A percentile compares a stretch with the other conserved stretches of the same genome.
phyloP scores from a whole-genome alignment of 92 coral and sea anemone genomes.

The Bergia sp. region DNA sequence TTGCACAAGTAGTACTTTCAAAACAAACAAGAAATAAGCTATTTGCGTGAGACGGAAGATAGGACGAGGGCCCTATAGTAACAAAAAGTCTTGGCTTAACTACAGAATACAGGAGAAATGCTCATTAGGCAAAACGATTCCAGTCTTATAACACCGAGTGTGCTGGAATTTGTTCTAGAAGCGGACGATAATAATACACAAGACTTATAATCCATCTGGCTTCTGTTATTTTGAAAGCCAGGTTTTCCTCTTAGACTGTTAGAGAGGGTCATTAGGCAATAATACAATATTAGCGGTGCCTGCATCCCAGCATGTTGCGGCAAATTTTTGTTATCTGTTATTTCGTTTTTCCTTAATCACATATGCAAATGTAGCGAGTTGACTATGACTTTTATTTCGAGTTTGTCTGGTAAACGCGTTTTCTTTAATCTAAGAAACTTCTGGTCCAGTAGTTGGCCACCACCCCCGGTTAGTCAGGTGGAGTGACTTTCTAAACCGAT shows the following conservation, averaged over 20 bases:
- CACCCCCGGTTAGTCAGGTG: neutral
- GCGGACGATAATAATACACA: neutral
- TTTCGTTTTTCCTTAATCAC: slow-evolving; percentile 46
- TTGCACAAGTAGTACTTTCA: slow-evolving; percentile 2
- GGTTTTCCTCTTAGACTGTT: neutral
- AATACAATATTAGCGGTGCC: neutral
- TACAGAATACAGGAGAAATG: neutral
- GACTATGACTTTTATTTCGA: neutral
- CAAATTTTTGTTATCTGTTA: slow-evolving; percentile 24
- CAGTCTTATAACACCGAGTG: neutral
- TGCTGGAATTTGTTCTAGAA: neutral
- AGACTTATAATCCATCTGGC: slow-evolving; percentile 10
- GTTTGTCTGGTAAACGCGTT: slow-evolving; percentile 52
- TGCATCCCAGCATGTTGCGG: slow-evolving; percentile 12
- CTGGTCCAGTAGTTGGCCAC: slow-evolving; percentile 8
- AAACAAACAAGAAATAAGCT: slow-evolving; percentile 31
- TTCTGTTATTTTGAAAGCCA: slow-evolving; percentile 2
- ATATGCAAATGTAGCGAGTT: slow-evolving; percentile 20
- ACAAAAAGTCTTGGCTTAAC: neutral
- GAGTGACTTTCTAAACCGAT: neutral
- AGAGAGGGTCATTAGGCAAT: neutral
- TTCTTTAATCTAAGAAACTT: slow-evolving; percentile 61
- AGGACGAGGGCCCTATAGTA: neutral
- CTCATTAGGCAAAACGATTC: neutral
- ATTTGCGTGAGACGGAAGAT: neutral